Evolutionary conservation across 2,113 vertebrate genomes (phyloP).

Genomic region (Orcinus orca): DNA sequence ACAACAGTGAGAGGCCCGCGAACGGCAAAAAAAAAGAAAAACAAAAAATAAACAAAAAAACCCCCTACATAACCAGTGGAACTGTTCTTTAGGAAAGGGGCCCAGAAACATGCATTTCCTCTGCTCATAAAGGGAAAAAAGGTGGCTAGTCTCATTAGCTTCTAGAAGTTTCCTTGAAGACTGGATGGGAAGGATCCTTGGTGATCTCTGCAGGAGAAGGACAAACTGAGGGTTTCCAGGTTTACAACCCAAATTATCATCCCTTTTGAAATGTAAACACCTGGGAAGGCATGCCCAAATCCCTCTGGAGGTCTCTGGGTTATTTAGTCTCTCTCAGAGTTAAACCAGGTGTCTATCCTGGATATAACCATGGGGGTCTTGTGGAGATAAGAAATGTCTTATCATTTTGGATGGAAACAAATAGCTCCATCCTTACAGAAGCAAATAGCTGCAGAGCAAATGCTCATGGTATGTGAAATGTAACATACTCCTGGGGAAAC

Average conservation of each 20-base stretch:
- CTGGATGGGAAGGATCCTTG: neutral
- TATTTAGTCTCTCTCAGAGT: neutral
- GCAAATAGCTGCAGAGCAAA: neutral
- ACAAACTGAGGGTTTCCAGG: neutral
- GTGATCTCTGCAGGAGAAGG: neutral
- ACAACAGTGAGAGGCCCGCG: too few species aligned
- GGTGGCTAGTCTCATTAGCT: neutral
- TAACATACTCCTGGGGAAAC: too few species aligned
- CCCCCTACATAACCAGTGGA: too few species aligned
- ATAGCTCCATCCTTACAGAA: neutral
- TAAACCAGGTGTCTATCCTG: neutral
- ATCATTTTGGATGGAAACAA: neutral
- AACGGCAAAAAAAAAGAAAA: too few species aligned
- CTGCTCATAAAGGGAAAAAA: neutral
- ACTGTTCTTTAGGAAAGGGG: too few species aligned
- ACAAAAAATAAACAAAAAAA: too few species aligned
- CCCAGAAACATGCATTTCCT: neutral
- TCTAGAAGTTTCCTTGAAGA: neutral
- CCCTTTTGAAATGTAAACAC: neutral
- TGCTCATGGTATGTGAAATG: neutral
- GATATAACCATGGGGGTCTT: accelerated
- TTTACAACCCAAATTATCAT: neutral
- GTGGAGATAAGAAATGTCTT: neutral
- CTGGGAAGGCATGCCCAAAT: neutral
- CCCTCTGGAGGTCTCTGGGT: neutral